A percentile compares a stretch with the other conserved stretches of the same genome.
Conservation (phyloP, 2,113 vertebrate genomes). For the Spermophilus dauricus region DNA sequence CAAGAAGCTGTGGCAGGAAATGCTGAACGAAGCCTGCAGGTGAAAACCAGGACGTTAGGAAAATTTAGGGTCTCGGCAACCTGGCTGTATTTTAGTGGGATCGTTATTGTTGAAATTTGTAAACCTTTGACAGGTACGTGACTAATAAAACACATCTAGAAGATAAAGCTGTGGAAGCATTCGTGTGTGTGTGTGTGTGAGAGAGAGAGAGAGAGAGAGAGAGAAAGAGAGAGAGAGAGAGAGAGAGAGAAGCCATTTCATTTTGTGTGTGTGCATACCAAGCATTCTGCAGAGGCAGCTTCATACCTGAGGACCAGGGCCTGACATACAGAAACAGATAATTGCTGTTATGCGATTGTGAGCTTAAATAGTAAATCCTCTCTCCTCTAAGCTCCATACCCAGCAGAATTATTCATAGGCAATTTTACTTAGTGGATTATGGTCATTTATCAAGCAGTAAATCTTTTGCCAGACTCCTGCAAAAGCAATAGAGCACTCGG, state of each 20-base stretch:
- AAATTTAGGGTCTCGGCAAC: background rate
- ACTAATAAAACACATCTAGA: background rate
- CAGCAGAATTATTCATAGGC: constrained; percentile 50
- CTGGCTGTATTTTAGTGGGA: background rate
- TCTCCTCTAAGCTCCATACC: constrained; percentile 46
- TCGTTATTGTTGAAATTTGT: constrained; percentile 3
- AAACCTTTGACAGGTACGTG: background rate
- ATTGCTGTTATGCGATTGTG: background rate
- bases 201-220: no score
- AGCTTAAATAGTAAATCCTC: constrained; percentile 61
- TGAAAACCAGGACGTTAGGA: background rate
- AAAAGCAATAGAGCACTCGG: background rate
- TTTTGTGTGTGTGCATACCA: background rate
- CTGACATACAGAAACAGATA: constrained; percentile 4
- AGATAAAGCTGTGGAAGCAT: background rate
- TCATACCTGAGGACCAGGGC: background rate
- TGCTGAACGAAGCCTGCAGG: background rate
- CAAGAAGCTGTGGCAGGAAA: background rate
- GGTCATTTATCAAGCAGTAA: constrained; percentile 56
- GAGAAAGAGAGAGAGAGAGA: background rate
- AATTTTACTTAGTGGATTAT: constrained; percentile 58
- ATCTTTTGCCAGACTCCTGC: constrained; percentile 33
- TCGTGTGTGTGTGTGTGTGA: no score
- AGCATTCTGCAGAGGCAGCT: background rate
- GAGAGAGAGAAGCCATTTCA: background rate